Percentiles rank a stretch among this genome's conserved stretches.
phyloP scores from a whole-genome alignment of 2,888 invertebrate species.

The Timema cristinae region DNA sequence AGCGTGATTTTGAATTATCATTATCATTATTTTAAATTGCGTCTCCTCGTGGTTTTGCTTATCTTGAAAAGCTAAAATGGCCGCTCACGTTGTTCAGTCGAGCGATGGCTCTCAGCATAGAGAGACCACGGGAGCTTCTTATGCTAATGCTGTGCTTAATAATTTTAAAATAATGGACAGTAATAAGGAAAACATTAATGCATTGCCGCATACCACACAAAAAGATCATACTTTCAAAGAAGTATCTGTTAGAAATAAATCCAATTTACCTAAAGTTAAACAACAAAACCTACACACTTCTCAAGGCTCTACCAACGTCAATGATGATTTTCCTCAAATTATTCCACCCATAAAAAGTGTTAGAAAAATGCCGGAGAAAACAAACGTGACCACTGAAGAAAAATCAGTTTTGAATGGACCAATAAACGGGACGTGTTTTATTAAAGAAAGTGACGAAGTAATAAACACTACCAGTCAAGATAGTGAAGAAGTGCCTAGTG shows the following conservation, averaged over 20 bases:
- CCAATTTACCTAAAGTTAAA: slow-evolving; percentile 24
- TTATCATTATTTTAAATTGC: slow-evolving; percentile 20
- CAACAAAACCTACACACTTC: slow-evolving; percentile 21
- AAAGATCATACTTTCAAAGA: slow-evolving; percentile 29
- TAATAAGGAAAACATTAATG: slow-evolving; percentile 57
- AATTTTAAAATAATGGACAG: slow-evolving; percentile 57
- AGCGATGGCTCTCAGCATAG: slow-evolving; percentile 28
- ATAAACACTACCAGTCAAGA: slow-evolving; percentile 51
- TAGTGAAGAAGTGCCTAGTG: slow-evolving; percentile 28
- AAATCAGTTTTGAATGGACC: slow-evolving; percentile 34
- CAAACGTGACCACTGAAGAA: slow-evolving; percentile 31
- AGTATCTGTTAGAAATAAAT: slow-evolving; percentile 28
- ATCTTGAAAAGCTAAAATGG: slow-evolving; percentile 29
- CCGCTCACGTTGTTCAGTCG: slow-evolving; percentile 30
- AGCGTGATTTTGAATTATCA: slow-evolving; percentile 21
- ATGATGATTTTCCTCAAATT: slow-evolving; percentile 34
- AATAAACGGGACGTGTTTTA: slow-evolving; percentile 29
- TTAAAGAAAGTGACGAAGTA: slow-evolving; percentile 41
- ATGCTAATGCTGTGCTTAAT: slow-evolving; percentile 62
- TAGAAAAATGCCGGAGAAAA: slow-evolving; percentile 30
- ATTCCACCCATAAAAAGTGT: slow-evolving; percentile 26
- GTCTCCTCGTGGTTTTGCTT: slow-evolving; percentile 30
- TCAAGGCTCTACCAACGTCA: slow-evolving; percentile 41
- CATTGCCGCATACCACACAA: slow-evolving; percentile 21
- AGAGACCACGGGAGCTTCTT: slow-evolving; percentile 57